These are phyloP conservation scores for Nettapus auritus DNA, from an alignment of 2,113 vertebrate genomes.

Conservation along the genomic window DNA sequence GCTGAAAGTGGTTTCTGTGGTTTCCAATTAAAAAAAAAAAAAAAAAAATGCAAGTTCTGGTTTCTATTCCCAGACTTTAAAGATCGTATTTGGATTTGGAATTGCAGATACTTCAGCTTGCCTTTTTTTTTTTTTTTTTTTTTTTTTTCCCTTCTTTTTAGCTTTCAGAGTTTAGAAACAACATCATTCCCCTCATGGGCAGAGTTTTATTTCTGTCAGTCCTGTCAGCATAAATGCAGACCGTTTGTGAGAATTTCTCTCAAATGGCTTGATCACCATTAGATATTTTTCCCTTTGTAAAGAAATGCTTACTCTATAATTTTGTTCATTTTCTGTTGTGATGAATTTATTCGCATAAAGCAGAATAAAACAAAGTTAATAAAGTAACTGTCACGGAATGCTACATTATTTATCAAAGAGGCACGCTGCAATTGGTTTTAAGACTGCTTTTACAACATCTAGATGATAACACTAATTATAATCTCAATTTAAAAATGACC, in stretches of 20 bases:
- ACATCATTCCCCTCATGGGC: neutral
- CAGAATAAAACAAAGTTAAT: constrained; percentile 7
- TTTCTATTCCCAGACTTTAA: constrained; percentile 42
- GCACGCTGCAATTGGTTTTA: neutral
- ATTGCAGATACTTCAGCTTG: constrained; percentile 26
- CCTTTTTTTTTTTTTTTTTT: constrained; percentile 49
- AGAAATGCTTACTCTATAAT: neutral
- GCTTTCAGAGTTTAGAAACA: constrained; percentile 9
- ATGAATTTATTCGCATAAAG: constrained; percentile 57
- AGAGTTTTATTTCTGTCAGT: constrained; percentile 49
- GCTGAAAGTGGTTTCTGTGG: constrained; percentile 36
- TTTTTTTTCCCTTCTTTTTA: constrained; percentile 32
- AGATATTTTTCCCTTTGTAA: neutral
- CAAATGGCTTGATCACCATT: neutral
- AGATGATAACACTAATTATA: neutral
- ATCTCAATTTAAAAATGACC: neutral
- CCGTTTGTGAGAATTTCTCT: constrained; percentile 39
- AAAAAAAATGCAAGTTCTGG: neutral
- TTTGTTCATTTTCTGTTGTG: neutral
- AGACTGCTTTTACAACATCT: neutral
- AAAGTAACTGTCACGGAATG: neutral
- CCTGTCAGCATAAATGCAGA: constrained; percentile 9
- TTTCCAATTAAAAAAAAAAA: neutral
- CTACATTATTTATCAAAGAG: neutral
- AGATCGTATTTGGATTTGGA: constrained; percentile 46